These are phyloP conservation scores for Phrynocephalus vlangalii DNA, from an alignment of 2,797 vertebrate genomes.

Conservation along the genomic window DNA sequence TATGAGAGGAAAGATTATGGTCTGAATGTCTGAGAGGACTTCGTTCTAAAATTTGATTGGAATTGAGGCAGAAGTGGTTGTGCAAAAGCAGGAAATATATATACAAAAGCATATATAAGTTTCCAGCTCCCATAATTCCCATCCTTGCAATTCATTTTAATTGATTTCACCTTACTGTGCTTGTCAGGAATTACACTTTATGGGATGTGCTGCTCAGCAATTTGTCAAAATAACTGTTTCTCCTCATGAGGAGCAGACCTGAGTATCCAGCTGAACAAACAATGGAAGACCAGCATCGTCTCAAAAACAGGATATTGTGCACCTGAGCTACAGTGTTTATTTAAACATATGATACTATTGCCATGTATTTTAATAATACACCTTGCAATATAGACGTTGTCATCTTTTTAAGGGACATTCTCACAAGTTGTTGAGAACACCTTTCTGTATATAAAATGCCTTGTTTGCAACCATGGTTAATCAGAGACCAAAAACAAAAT, in stretches of 20 bases:
- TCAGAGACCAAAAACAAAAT: not conserved
- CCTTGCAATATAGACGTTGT: not conserved
- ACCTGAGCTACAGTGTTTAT: too few relatives aligned
- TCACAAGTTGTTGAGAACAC: not conserved
- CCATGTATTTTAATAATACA: not conserved
- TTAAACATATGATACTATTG: not conserved
- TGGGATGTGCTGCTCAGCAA: not conserved
- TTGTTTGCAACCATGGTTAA: not conserved
- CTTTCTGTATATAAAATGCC: not conserved
- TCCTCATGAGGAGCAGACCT: too few relatives aligned
- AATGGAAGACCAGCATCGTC: not conserved
- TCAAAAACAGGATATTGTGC: not conserved
- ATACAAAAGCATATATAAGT: not conserved
- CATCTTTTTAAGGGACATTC: not conserved
- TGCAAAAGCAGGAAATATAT: not conserved
- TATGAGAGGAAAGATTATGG: not conserved
- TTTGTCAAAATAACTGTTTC: not conserved
- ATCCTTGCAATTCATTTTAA: not conserved
- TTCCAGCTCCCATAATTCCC: too few relatives aligned
- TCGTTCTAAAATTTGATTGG: not conserved
- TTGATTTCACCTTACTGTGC: not conserved
- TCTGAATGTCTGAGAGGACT: not conserved
- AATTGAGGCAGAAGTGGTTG: not conserved
- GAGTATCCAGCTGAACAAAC: not conserved
- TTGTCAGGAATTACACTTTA: not conserved